Base-by-base conservation (phyloP, 2,113 vertebrate genomes). In the Trachemys scripta region DNA sequence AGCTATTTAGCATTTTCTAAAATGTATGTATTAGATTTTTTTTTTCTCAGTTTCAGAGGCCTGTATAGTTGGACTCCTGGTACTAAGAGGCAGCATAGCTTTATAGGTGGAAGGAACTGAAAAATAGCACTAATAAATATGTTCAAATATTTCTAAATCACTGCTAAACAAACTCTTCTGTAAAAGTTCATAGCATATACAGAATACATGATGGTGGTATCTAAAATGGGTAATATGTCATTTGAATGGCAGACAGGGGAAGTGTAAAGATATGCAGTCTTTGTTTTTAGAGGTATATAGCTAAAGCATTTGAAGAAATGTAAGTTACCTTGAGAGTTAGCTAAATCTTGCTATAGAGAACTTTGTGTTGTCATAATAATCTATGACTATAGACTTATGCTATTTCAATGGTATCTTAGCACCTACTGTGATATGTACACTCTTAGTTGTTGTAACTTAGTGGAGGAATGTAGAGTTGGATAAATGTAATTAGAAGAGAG, bases 161-260 rank as follows among this genome's bases (percentile, higher is more conserved):
- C 81, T 93, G 91, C 75, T 83, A 85, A 92, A 8, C 4, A 3
- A 1, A 69, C 62, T 72, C 80, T 27, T 19, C 8, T 54, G 2
- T 85, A 49, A 84, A 82, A 78, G 92, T 83, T 16, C 53, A 4
- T 42, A 10, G 1, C 57, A 5, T 75, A 22, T 3, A 9, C 13
- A 53, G 80, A 82, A 76, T 42, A 57, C 35, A 45, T 84, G 76
- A 42, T 91, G 83, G 69, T 93, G 47, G 54, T 94, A 83, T 95
- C 80, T 90, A 31, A 42, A 95, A 94, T 87, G 80, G 84, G 57
- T 96, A 89, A 80, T 29, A 4, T 1, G 0, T 42, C 5, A 57
- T 96, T 82, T 95, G 90, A 94, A 54, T 90, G 69, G 76, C 27
- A 96, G 92, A 85, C 27, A 93, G 20, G 89, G 89, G 19, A 93